Evolutionary conservation across 2,113 vertebrate species (phyloP).

Genomic region (Calidris pygmaea): DNA sequence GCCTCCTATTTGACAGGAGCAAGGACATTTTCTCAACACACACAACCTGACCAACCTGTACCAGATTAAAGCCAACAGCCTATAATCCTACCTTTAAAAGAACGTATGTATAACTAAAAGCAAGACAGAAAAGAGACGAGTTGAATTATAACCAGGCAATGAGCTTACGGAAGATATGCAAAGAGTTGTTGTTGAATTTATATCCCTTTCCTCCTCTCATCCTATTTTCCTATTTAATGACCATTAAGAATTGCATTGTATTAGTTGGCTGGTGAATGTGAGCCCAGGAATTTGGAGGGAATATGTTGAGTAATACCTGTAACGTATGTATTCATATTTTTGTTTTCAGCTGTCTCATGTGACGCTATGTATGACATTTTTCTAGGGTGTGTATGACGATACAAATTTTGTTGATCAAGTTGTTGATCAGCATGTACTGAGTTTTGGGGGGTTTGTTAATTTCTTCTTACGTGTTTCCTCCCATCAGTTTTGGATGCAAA

Average conservation of each 20-base stretch:
- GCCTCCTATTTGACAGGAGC: neutral
- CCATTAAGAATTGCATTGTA: neutral
- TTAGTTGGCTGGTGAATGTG: neutral
- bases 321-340: neutral
- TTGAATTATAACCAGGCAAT: neutral
- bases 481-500: neutral
- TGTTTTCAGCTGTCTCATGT: neutral
- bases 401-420: neutral
- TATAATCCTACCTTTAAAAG: neutral
- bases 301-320: neutral
- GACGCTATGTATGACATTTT: neutral
- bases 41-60: neutral
- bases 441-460: neutral
- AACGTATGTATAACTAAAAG: neutral
- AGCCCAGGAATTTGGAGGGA: neutral
- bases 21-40: neutral
- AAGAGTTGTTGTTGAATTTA: neutral
- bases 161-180: neutral
- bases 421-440: neutral
- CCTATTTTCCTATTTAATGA: neutral
- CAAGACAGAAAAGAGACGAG: neutral
- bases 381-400: neutral
- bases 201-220: neutral
- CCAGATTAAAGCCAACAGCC: neutral
- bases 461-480: neutral